Conservation (phyloP, 2,113 vertebrate species). For the Trogon surrucura region DNA sequence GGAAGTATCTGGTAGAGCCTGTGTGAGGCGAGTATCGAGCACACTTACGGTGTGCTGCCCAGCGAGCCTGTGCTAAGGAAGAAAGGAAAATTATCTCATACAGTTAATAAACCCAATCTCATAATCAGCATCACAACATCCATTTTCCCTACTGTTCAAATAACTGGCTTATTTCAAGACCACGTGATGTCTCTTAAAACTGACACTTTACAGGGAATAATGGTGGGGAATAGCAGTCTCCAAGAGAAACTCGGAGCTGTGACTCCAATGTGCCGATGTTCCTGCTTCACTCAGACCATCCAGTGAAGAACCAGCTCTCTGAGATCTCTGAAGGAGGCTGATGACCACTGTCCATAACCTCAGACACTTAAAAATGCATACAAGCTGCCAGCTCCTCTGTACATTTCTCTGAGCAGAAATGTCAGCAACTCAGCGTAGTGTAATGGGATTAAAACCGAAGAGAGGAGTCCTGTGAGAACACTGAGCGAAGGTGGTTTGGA, state of each 20-base stretch:
- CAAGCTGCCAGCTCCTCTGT: not conserved
- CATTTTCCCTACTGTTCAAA: not conserved
- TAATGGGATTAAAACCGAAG: not conserved
- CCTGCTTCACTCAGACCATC: not conserved
- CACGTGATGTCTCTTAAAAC: not conserved
- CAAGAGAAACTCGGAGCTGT: not conserved
- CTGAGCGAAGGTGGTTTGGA: not conserved
- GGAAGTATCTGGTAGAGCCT: slow-evolving; percentile 35
- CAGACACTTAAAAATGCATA: not conserved
- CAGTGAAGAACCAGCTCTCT: not conserved
- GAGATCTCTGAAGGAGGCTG: not conserved
- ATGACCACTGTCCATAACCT: not conserved
- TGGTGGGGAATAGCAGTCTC: not conserved
- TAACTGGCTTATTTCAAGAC: not conserved
- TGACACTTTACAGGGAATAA: not conserved
- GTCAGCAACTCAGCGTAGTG: accelerated
- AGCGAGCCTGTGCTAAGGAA: not conserved
- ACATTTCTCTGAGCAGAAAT: not conserved
- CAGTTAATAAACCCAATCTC: not conserved
- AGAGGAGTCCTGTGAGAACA: not conserved
- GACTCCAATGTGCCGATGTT: not conserved
- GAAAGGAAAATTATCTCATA: not conserved
- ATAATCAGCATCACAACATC: not conserved
- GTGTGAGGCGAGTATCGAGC: not conserved
- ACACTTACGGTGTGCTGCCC: not conserved